These are phyloP conservation scores for Lasiurus borealis DNA, from an alignment of 2,113 vertebrate genomes.

Conservation along the genomic window DNA sequence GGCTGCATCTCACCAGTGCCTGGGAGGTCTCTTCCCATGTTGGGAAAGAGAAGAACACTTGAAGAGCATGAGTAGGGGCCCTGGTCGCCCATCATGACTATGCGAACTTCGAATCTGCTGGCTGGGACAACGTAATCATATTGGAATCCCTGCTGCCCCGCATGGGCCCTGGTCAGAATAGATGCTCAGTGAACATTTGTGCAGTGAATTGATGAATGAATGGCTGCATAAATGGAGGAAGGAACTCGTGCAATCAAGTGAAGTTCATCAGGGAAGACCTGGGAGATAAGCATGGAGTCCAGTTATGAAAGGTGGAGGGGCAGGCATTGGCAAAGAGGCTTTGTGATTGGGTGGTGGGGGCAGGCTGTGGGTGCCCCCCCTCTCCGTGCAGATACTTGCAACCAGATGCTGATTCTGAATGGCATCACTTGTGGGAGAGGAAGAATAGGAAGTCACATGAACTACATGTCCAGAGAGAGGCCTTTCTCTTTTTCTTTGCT, in stretches of 20 bases:
- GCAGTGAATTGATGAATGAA: neutral
- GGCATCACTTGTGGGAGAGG: neutral
- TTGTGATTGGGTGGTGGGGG: neutral
- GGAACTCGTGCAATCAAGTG: neutral
- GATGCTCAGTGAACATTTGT: neutral
- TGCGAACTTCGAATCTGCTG: neutral
- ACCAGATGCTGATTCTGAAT: neutral
- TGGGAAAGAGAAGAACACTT: neutral
- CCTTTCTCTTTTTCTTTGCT: neutral
- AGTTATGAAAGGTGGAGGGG: neutral
- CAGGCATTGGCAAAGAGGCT: neutral
- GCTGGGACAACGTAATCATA: neutral
- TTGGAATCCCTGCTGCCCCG: neutral
- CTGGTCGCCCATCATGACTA: neutral
- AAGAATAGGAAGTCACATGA: neutral
- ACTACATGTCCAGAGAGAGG: neutral
- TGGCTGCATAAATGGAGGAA: neutral
- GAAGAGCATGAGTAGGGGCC: neutral
- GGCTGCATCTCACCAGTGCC: too few species aligned
- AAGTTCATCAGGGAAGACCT: neutral
- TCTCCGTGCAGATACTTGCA: neutral
- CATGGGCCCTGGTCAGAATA: neutral
- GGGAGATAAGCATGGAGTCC: neutral
- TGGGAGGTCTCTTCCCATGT: neutral
- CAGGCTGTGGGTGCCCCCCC: neutral